Evolutionary conservation across 37 sponge, comb jelly and placozoan species (phyloP), one percentile per base, ranked within the genome.

Genomic region (Ianthella basta): DNA sequence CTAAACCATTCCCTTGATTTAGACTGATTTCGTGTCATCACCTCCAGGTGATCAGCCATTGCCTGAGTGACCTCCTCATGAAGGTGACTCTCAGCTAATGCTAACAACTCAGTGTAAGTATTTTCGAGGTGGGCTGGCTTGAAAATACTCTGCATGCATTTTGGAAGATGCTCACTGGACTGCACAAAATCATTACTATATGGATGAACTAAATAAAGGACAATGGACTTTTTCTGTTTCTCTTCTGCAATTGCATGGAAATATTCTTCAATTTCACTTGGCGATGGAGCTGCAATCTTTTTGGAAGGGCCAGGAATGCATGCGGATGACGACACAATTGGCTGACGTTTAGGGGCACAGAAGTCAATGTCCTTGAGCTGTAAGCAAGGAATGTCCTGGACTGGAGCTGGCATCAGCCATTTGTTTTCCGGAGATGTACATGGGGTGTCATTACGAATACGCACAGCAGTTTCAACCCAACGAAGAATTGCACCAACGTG

Each of bases 181-280:
- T 6, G 59, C 14, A 59, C 72, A 56, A 85, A 85, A 4, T 19
- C 16, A 40, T 72, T 24, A 56, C 64, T 85, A 35, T 85, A 85
- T 33, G 85, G 85, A 59, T 72, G 13, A 33, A 74, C 64, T 33
- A 85, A 15, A 20, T 61, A 72, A 15, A 85, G 56, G 12, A 74
- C 38, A 20, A 85, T 29, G 50, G 85, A 79, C 24, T 59, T 72
- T 18, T 68, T 67, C 23, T 66, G 18, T 44, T 18, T 56, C 59
- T 91, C 87, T n/a, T 67, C 86, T 19, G 92, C 91, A 34, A 75
- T 38, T 32, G 95, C n/a, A n/a, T n/a, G n/a, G n/a, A n/a, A n/a
- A n/a, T n/a, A n/a, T n/a, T n/a, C n/a, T n/a, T n/a, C n/a, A n/a
- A n/a, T n/a, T n/a, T n/a, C n/a, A n/a, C n/a, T n/a, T n/a, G n/a